Base-by-base conservation (phyloP, 2,113 vertebrate genomes). In the Antennarius striatus region DNA sequence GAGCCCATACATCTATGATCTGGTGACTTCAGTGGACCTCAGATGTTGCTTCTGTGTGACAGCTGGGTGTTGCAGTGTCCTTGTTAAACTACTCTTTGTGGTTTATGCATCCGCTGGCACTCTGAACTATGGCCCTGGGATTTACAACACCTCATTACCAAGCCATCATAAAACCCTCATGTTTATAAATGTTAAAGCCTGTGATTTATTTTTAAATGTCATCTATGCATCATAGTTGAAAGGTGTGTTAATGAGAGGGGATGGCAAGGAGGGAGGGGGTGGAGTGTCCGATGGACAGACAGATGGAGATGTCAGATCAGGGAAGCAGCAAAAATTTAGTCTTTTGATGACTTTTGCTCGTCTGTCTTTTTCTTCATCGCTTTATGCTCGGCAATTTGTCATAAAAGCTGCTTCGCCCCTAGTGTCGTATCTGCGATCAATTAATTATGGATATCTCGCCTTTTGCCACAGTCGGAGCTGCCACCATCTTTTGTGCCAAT, bases 121-220 rank as follows among this genome's bases (percentile, higher is more conserved):
- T 9, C 65, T 69, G 78, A 81, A 73, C 83, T 50, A 10, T 58
- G 73, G 79, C 83, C 80, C 51, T 43, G 82, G 79, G 83, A 88
- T 86, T 84, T 88, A 85, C 68, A 84, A 54, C 79, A 61, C 52
- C 69, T 85, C 85, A 86, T 90, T 89, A 86, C 69, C 2, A 15
- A 49, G 73, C 73, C 69, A 52, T 88, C 82, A 65, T 87, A 86
- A 86, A 89, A 71, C 40, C 69, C 73, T 66, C 78, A 50, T 84
- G 84, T 89, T 84, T 85, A 85, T 87, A 81, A 86, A 88, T 83
- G 78, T 85, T 87, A 87, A 89, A 76, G 80, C 58, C 13, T 0
- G 5, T 80, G 79, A 86, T 88, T 90, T 83, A 88, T 86, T 73
- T 73, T 82, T 63, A 84, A 90, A 86, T 82, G 81, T 80, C 84